Percentiles rank a stretch among this genome's conserved stretches.
Conservation (phyloP, 2,113 vertebrate species). For the Xyrauchen texanus region DNA sequence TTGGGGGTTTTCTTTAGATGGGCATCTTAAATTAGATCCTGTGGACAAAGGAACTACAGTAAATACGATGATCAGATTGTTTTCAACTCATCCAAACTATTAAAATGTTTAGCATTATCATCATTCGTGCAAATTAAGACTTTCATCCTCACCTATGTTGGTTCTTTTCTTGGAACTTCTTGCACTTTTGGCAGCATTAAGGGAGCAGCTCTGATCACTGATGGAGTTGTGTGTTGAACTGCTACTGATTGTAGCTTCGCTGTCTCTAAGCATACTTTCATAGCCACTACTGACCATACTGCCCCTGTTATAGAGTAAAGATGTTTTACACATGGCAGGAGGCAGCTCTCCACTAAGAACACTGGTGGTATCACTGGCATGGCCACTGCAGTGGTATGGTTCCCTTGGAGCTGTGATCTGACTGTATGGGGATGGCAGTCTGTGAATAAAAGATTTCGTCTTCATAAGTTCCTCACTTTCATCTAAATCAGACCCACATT, state of each 20-base stretch:
- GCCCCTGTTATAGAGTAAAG: slow-evolving; percentile 89
- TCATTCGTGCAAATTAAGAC: no score
- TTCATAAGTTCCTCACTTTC: slow-evolving; percentile 59
- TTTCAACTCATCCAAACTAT: no score
- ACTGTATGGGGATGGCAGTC: slow-evolving; percentile 91
- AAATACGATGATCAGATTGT: background rate
- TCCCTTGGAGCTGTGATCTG: slow-evolving; percentile 87
- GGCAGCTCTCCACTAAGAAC: slow-evolving; percentile 94
- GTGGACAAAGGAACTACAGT: slow-evolving; percentile 17
- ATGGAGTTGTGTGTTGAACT: slow-evolving; percentile 84
- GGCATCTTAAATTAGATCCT: slow-evolving; percentile 84
- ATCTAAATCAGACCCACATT: slow-evolving; percentile 60
- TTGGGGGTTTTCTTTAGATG: slow-evolving; percentile 75
- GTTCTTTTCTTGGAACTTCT: slow-evolving; percentile 84
- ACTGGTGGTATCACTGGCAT: slow-evolving; percentile 94
- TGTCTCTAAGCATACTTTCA: slow-evolving; percentile 91
- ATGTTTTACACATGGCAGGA: slow-evolving; percentile 95
- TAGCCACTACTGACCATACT: slow-evolving; percentile 88
- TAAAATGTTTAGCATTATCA: no score
- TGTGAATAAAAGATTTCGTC: slow-evolving; percentile 64
- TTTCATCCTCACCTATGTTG: slow-evolving; percentile 76
- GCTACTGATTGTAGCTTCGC: slow-evolving; percentile 87
- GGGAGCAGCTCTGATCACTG: slow-evolving; percentile 72
- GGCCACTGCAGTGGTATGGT: slow-evolving; percentile 79
- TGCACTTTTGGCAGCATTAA: slow-evolving; percentile 70